Base-by-base conservation (phyloP, 2,113 vertebrate genomes). In the Ranitomeya imitator region DNA sequence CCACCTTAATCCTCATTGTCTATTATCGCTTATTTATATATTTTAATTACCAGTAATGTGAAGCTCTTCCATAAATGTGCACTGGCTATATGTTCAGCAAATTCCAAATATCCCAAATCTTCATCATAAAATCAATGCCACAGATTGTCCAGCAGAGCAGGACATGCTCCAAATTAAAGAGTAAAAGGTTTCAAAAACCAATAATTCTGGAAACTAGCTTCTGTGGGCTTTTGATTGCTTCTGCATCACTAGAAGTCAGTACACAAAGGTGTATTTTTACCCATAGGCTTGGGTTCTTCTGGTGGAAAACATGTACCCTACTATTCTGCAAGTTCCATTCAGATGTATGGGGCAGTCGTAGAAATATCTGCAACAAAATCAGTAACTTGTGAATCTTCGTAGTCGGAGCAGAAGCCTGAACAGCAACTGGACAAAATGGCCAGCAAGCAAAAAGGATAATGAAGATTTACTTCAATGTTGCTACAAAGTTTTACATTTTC, bases 21-120 rank as follows among this genome's bases (percentile, higher is more conserved):
- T 37, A 78, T 87, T 87, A 86, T 79, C 57, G 85, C 76, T 86
- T 69, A 37, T 55, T 6, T 54, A 45, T 16, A 60, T 9, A 77
- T 31, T 61, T 51, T 26, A 78, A 52, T 3, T 54, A n/a, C n/a
- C n/a, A n/a, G n/a, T n/a, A 18, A 84, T 11, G 2, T 52, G 45
- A 76, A 76, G 37, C 73, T 52, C 37, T 6, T 5, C 13, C 45
- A 76, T 21, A 74, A 45, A 19, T 19, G 15, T 14, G 15, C 26
- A 19, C 6, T 52, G 26, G 37, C 45, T 51, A 76, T 51, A 76
- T 76, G 12, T 76, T 76, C 73, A 74, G 31, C 15, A 74, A 45
- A 37, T 37, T 5, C 3, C 26, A 26, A 71, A 71, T 37, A 5
- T 69, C 14, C 4, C 12, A 37, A 73, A 73, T 73, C 45, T 18